Conservation (phyloP, 2,888 invertebrate species). For the Apoderus coryli region DNA sequence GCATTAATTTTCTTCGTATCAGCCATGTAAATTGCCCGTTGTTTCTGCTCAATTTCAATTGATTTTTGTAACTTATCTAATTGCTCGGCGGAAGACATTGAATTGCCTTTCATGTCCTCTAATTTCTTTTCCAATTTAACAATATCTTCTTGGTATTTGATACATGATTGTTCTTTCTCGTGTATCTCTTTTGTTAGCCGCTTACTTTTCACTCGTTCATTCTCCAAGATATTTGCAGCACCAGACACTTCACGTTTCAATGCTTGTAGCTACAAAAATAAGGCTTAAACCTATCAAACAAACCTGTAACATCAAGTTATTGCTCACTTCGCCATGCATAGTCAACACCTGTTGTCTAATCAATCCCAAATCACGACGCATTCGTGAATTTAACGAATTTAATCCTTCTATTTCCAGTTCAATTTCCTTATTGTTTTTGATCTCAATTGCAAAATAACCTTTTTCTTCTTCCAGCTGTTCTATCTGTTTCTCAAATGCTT, state of each 20-base stretch:
- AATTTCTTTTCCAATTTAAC: slow-evolving; percentile 35
- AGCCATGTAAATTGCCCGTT: slow-evolving; percentile 14
- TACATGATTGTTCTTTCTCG: slow-evolving; percentile 18
- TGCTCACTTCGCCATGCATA: slow-evolving; percentile 32
- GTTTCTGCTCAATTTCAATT: slow-evolving; percentile 38
- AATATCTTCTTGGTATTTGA: slow-evolving; percentile 19
- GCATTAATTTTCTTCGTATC: slow-evolving; percentile 21
- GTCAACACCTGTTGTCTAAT: slow-evolving; percentile 26
- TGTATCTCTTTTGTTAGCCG: slow-evolving; percentile 20
- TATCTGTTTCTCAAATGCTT: slow-evolving; percentile 30
- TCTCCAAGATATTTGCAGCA: slow-evolving; percentile 28
- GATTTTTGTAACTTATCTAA: slow-evolving; percentile 45
- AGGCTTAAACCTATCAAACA: too few relatives aligned
- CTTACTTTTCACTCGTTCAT: slow-evolving; percentile 24
- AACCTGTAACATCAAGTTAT: not conserved
- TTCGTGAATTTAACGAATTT: slow-evolving; percentile 30
- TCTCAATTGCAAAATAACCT: slow-evolving; percentile 43
- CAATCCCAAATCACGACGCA: slow-evolving; percentile 27
- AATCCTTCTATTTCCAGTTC: slow-evolving; percentile 31
- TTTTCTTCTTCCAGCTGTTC: slow-evolving; percentile 44
- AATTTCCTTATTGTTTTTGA: slow-evolving; percentile 40
- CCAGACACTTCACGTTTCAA: slow-evolving; percentile 36
- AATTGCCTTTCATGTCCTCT: slow-evolving; percentile 36
- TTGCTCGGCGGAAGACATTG: slow-evolving; percentile 35
- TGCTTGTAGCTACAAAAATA: slow-evolving; percentile 31